Percentiles rank a stretch among this genome's conserved stretches.
Evolutionary conservation across 2,888 invertebrate species (phyloP).

Genomic region (Phyllotreta striolata): DNA sequence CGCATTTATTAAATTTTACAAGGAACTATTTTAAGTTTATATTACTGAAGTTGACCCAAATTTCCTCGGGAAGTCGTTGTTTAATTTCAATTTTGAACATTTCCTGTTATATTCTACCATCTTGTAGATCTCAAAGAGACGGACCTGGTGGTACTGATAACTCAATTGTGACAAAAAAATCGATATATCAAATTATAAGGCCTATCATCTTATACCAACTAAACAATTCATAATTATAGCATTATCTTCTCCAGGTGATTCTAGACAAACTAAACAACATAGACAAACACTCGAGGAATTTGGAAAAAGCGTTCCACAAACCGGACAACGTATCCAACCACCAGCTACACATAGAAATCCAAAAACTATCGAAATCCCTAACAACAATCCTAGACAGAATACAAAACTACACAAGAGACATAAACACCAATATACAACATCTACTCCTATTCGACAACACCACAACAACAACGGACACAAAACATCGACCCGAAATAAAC

Average conservation of each 20-base stretch:
- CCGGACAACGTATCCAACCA: conserved; percentile 26
- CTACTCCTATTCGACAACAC: conserved; percentile 23
- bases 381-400: conserved; percentile 15
- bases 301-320: neutral
- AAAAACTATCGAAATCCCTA: conserved; percentile 26
- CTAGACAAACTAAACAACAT: conserved; percentile 35
- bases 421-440: conserved; percentile 22
- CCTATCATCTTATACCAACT: too few relatives aligned
- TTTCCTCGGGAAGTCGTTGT: too few relatives aligned
- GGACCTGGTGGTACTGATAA: too few relatives aligned
- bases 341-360: conserved; percentile 29
- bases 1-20: conserved; percentile 4
- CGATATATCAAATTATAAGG: neutral
- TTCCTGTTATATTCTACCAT: too few relatives aligned
- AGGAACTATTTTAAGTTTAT: too few relatives aligned
- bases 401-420: conserved; percentile 22
- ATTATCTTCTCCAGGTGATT: conserved; percentile 34
- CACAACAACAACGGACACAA: conserved; percentile 7
- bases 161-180: too few relatives aligned
- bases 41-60: too few relatives aligned
- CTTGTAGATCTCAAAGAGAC: too few relatives aligned
- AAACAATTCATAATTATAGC: neutral
- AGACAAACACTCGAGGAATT: conserved; percentile 23
- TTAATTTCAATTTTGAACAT: too few relatives aligned
- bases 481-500: conserved; percentile 14